A percentile compares a stretch with the other conserved stretches of the same genome.
Conservation (phyloP, 2,113 vertebrate genomes). For the Epinephelus fuscoguttatus region DNA sequence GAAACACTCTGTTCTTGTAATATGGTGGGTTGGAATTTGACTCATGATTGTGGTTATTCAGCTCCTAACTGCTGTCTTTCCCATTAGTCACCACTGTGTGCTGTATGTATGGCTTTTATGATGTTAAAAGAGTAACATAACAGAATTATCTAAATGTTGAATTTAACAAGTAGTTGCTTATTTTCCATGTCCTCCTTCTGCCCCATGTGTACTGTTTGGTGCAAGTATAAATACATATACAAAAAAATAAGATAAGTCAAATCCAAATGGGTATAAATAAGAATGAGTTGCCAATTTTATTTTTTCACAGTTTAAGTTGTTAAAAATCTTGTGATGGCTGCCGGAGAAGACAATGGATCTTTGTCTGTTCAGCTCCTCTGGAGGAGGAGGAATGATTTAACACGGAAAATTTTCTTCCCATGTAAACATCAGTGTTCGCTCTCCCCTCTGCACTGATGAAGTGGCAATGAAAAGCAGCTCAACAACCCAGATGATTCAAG, state of each 20-base stretch:
- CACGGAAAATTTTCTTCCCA: constrained; percentile 8
- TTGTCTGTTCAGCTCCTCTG: constrained; percentile 32
- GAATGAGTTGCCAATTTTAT: neutral
- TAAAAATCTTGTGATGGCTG: constrained; percentile 26
- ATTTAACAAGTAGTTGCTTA: neutral
- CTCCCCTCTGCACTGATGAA: neutral
- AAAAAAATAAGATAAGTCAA: neutral
- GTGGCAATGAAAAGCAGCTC: neutral
- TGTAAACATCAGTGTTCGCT: neutral
- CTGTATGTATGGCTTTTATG: neutral
- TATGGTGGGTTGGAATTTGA: constrained; percentile 28
- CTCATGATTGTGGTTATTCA: constrained; percentile 14
- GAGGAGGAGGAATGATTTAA: constrained; percentile 35
- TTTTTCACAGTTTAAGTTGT: neutral
- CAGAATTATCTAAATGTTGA: neutral
- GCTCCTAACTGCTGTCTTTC: neutral
- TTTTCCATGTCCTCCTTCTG: neutral
- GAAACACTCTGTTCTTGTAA: constrained; percentile 11
- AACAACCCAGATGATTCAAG: neutral
- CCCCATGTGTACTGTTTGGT: neutral
- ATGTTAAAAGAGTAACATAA: neutral
- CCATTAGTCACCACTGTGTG: neutral
- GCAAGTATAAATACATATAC: neutral
- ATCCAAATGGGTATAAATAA: neutral
- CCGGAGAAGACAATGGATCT: constrained; percentile 37